Evolutionary conservation across 2,113 vertebrate species (phyloP).

Genomic region (Xyliphius kryptos): DNA sequence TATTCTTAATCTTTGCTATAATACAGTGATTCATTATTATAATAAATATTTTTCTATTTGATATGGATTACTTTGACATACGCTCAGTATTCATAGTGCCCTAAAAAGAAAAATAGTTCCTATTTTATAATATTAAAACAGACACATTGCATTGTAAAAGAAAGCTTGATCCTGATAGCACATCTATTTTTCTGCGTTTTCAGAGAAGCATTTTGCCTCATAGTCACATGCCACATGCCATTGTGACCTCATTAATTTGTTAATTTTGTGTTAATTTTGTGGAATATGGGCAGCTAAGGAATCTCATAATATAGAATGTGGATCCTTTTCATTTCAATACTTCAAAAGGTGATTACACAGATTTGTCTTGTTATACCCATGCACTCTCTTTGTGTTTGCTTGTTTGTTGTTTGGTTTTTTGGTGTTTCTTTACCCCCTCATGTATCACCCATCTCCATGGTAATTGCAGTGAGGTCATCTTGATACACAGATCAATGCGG

Average conservation of each 20-base stretch:
- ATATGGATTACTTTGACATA: too few species aligned
- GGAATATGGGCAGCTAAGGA: not conserved
- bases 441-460: constrained; percentile 83
- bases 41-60: too few species aligned
- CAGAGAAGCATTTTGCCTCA: too few species aligned
- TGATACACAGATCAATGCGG: constrained; percentile 93
- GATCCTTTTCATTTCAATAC: constrained; percentile 1
- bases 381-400: constrained; percentile 41
- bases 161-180: too few species aligned
- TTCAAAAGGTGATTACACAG: constrained; percentile 15
- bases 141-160: too few species aligned
- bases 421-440: constrained; percentile 74
- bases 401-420: constrained; percentile 55
- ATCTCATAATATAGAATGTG: constrained; percentile 1
- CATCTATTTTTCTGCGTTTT: too few species aligned
- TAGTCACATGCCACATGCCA: too few species aligned
- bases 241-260: not conserved
- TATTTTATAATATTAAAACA: too few species aligned
- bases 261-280: constrained; percentile 12
- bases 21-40: too few species aligned
- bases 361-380: constrained; percentile 42
- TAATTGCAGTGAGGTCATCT: constrained; percentile 97
- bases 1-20: too few species aligned
- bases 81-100: too few species aligned
- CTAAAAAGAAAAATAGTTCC: too few species aligned